phyloP scores from a whole-genome alignment of 2,797 vertebrate genomes.

The Diplodus sargus region DNA sequence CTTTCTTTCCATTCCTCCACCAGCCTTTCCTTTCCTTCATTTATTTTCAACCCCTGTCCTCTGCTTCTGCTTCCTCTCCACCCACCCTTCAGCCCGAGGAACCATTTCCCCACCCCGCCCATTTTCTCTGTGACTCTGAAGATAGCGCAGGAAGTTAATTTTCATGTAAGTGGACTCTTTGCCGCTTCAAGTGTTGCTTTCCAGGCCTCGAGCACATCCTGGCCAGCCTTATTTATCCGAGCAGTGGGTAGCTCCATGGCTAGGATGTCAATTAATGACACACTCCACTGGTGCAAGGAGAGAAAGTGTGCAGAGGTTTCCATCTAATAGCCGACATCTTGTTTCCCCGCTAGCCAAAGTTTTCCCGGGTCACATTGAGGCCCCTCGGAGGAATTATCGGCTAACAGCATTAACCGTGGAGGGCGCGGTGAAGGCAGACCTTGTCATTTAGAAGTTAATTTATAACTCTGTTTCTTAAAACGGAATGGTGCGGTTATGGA shows the following conservation, averaged over 20 bases:
- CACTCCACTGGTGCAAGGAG: constrained; percentile 60
- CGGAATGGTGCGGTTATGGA: neutral
- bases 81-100: neutral
- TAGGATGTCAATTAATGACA: constrained; percentile 64
- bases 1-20: neutral
- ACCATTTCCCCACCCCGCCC: constrained; percentile 18
- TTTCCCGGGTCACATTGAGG: constrained; percentile 21
- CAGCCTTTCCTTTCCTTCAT: constrained; percentile 9
- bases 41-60: constrained; percentile 31
- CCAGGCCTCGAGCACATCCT: constrained; percentile 31
- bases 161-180: constrained; percentile 55
- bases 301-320: constrained; percentile 43
- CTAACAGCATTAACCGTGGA: constrained; percentile 25
- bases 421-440: constrained; percentile 11
- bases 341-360: constrained; percentile 40
- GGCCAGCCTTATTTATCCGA: constrained; percentile 28
- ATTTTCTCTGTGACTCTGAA: constrained; percentile 26
- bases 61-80: constrained; percentile 9
- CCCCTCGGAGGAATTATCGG: constrained; percentile 24
- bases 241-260: constrained; percentile 43
- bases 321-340: constrained; percentile 51
- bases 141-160: constrained; percentile 48
- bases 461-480: constrained; percentile 1
- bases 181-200: constrained; percentile 45
- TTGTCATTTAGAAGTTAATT: constrained; percentile 24